phyloP scores from a whole-genome alignment of 2,113 vertebrate genomes.

The Cyanistes caeruleus region DNA sequence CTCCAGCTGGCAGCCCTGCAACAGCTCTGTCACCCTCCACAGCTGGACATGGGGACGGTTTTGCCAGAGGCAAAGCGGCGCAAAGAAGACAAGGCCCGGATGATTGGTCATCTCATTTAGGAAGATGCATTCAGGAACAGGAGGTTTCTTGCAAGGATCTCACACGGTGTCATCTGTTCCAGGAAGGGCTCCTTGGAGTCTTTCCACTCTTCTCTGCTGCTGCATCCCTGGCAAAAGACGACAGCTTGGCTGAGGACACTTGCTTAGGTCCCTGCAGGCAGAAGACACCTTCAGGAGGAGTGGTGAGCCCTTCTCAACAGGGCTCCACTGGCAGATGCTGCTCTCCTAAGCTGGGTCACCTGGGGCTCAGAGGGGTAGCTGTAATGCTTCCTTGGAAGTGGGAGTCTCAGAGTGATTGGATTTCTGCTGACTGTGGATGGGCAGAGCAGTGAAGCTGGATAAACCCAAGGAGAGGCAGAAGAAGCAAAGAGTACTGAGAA shows the following conservation, averaged over 20 bases:
- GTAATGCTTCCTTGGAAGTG: neutral
- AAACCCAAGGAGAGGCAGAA: neutral
- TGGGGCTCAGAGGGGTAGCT: neutral
- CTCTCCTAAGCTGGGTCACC: neutral
- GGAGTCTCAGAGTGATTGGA: neutral
- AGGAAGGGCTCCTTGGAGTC: neutral
- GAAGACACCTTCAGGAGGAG: neutral
- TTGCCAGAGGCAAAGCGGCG: neutral
- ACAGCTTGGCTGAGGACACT: neutral
- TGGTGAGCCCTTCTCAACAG: neutral
- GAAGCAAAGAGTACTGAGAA: neutral
- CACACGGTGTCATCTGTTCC: neutral
- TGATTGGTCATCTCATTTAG: neutral
- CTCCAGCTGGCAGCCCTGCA: neutral
- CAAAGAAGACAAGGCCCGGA: neutral
- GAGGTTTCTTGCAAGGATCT: neutral
- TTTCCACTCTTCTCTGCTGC: neutral
- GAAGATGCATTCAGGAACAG: neutral
- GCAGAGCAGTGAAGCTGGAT: neutral
- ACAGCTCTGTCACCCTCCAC: neutral
- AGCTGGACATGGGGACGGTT: neutral
- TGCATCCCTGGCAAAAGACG: neutral
- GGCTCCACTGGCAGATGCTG: neutral
- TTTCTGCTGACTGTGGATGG: neutral
- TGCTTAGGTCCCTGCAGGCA: neutral